Conservation (phyloP, 2,888 invertebrate genomes). For the Carcina quercana region DNA sequence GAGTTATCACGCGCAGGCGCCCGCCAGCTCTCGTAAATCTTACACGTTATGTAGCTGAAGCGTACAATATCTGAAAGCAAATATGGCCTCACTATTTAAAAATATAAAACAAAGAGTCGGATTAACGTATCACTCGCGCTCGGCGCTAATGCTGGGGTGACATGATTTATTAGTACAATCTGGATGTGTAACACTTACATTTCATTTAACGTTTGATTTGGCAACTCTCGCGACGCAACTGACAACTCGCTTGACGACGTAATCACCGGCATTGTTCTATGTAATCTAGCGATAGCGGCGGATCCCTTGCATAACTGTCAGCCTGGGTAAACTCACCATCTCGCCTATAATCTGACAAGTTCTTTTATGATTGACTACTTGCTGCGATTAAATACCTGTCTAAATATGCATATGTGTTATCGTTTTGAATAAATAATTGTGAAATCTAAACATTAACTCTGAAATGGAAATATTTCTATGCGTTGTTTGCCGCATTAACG, state of each 20-base stretch:
- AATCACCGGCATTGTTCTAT: slow-evolving; percentile 66
- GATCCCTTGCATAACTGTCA: slow-evolving; percentile 68
- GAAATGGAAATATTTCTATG: slow-evolving; percentile 39
- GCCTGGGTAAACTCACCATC: slow-evolving; percentile 53
- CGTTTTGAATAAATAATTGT: slow-evolving; percentile 44
- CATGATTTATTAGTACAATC: slow-evolving; percentile 64
- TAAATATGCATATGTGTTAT: slow-evolving; percentile 47
- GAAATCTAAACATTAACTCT: slow-evolving; percentile 41
- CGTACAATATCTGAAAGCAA: slow-evolving; percentile 69
- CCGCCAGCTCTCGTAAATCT: slow-evolving; percentile 69
- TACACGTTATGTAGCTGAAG: slow-evolving; percentile 55
- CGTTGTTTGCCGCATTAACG: slow-evolving; percentile 35
- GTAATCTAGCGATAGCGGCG: slow-evolving; percentile 64
- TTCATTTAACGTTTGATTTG: slow-evolving; percentile 65
- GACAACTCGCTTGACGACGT: slow-evolving; percentile 63
- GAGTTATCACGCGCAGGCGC: slow-evolving; percentile 64
- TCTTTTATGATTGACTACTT: slow-evolving; percentile 59
- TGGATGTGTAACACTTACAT: slow-evolving; percentile 49
- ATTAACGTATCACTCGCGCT: slow-evolving; percentile 66
- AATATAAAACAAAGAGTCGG: slow-evolving; percentile 70
- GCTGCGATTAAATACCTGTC: slow-evolving; percentile 47
- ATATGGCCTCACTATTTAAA: slow-evolving; percentile 72
- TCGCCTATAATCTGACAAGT: slow-evolving; percentile 60
- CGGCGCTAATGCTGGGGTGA: slow-evolving; percentile 52
- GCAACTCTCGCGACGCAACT: slow-evolving; percentile 42